Base-by-base conservation (phyloP, 2,888 invertebrate genomes). In the Priocnemis perturbator region DNA sequence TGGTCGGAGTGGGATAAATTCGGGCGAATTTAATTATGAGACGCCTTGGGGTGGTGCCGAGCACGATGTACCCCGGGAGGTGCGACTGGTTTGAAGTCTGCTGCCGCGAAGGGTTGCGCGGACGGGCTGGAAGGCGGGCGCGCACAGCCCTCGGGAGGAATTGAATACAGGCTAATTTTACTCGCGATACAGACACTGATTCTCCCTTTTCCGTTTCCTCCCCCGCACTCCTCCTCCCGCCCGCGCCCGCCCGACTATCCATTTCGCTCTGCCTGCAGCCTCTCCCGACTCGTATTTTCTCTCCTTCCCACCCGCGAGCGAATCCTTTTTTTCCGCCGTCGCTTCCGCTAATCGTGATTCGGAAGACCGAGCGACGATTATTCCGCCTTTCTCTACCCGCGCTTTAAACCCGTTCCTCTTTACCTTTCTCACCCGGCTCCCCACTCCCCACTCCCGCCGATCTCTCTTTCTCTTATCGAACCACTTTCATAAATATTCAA, bases 11-110 rank as follows among this genome's bases (percentile, higher is more conserved):
- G 83, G 86, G 84, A 84, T 81, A 83, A 88, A 89, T 89, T 89
- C 85, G 85, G 87, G 79, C 88, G 86, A 89, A 89, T 89, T 89
- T 89, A 89, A 89, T 89, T 89, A 89, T 86, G 88, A 88, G 86
- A 81, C 86, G 88, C 86, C 89, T 89, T 88, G 84, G 87, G 86
- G 85, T 85, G 79, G 77, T 81, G 78, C 76, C 77, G 81, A 77
- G 78, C 3, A 17, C 74, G 74, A 79, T 76, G 77, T 75, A 76
- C 72, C 77, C 72, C 67, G 74, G 45, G 59, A 53, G 55, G 69
- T 62, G 67, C 56, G 66, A 66, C 64, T 9, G 75, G 74, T 74
- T 74, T 73, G 76, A 81, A 84, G 82, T 84, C 82, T 83, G 64
- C 72, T 70, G 69, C 65, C 75, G 75, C 69, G 70, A 72, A 78